A percentile compares a stretch with the other conserved stretches of the same genome.
These are phyloP conservation scores for Zaprionus nigranus DNA, from an alignment of 1,140 invertebrate species.

Conservation along the genomic window DNA sequence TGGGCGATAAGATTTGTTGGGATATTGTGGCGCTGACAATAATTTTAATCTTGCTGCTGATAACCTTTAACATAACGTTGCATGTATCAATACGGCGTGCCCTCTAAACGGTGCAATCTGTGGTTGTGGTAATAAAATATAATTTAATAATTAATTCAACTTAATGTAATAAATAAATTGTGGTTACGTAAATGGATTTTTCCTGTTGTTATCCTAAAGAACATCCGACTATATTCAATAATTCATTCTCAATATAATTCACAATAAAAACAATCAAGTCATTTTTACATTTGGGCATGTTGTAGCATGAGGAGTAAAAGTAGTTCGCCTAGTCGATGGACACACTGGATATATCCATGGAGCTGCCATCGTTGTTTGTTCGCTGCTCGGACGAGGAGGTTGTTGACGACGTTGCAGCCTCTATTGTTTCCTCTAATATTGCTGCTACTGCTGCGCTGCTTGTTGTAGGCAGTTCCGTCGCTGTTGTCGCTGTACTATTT, in stretches of 20 bases:
- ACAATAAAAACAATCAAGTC: constrained; percentile 18
- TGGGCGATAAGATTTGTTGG: constrained; percentile 73
- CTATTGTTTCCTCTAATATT: constrained; percentile 2
- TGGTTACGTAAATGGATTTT: background rate
- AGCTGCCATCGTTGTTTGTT: constrained; percentile 62
- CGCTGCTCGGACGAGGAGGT: constrained; percentile 41
- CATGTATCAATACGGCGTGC: constrained; percentile 60
- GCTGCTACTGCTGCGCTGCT: background rate
- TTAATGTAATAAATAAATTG: background rate
- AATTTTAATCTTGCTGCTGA: constrained; percentile 53
- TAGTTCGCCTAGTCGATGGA: constrained; percentile 63
- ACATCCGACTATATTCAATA: constrained; percentile 8
- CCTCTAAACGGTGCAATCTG: constrained; percentile 25
- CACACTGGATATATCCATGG: constrained; percentile 78
- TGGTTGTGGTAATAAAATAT: background rate
- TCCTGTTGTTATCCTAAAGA: background rate
- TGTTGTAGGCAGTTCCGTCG: background rate
- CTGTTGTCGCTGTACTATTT: constrained; percentile 10
- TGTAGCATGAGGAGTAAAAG: background rate
- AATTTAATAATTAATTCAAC: background rate
- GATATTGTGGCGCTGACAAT: constrained; percentile 55
- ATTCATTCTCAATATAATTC: constrained; percentile 26
- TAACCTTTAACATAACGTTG: constrained; percentile 65
- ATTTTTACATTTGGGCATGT: constrained; percentile 9
- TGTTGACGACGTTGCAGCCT: constrained; percentile 5